A percentile compares a stretch with the other conserved stretches of the same genome.
These are phyloP conservation scores for Pollachius pollachius DNA, from an alignment of 2,113 vertebrate genomes.

Conservation along the genomic window DNA sequence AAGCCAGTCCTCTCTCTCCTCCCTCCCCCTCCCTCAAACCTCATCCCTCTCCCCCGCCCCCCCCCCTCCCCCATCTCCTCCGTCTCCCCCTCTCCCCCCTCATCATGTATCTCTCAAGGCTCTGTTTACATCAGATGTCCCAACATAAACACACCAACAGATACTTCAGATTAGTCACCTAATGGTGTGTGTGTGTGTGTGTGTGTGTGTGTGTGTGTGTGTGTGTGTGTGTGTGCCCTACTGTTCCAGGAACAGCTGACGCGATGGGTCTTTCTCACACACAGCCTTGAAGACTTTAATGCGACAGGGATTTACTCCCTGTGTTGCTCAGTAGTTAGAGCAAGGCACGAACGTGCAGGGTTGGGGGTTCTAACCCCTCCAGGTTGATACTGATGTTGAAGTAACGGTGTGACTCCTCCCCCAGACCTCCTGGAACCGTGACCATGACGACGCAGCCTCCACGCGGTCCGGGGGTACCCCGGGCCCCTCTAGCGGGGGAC, in stretches of 20 bases:
- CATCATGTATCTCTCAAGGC: too few species aligned
- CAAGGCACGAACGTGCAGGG: too few species aligned
- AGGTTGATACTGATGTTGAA: neutral
- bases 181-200: too few species aligned
- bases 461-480: constrained; percentile 96
- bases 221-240: neutral
- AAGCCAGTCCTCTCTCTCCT: constrained; percentile 48
- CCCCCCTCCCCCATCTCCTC: constrained; percentile 18
- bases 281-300: too few species aligned
- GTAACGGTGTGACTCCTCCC: constrained; percentile 4
- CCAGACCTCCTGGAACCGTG: constrained; percentile 98
- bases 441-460: constrained; percentile 96
- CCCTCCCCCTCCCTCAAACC: neutral
- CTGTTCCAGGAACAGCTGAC: too few species aligned
- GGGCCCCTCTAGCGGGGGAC: constrained; percentile 95
- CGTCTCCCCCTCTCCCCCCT: constrained; percentile 23
- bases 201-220: constrained; percentile 9
- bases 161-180: too few species aligned
- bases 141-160: constrained; percentile 27
- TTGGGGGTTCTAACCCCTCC: too few species aligned
- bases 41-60: constrained; percentile 4
- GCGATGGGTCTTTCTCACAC: neutral
- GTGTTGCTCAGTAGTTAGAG: too few species aligned
- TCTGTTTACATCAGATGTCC: constrained; percentile 51
- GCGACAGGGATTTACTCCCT: constrained; percentile 1